A percentile compares a stretch with the other conserved stretches of the same genome.
These are phyloP conservation scores for Microtus pennsylvanicus DNA, from an alignment of 2,113 vertebrate genomes.

Conservation along the genomic window DNA sequence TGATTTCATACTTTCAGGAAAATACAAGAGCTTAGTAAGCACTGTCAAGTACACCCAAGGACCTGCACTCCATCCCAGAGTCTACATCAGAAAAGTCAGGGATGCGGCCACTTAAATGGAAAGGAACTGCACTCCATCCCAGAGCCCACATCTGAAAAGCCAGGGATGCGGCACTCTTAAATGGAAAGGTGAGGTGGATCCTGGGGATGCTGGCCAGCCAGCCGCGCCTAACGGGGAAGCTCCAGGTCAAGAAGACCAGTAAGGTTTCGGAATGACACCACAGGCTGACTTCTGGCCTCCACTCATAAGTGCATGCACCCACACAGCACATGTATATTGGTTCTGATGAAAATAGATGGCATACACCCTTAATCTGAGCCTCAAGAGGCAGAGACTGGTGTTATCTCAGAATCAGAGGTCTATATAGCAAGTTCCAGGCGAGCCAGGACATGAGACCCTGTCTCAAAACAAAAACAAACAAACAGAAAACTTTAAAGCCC, in stretches of 20 bases:
- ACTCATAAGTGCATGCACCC: background rate
- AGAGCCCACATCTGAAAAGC: background rate
- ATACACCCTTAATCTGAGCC: background rate
- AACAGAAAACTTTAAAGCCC: background rate
- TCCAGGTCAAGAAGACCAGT: background rate
- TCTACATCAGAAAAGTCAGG: background rate
- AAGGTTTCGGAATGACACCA: too few relatives aligned
- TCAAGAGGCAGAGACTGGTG: background rate
- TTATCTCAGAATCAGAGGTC: background rate
- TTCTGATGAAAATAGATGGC: background rate
- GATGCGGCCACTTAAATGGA: too few relatives aligned
- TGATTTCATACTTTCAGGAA: conserved; percentile 20
- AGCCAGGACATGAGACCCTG: background rate
- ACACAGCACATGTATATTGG: background rate
- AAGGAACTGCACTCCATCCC: background rate
- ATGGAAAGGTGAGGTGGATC: background rate
- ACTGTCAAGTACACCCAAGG: background rate
- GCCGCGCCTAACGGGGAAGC: background rate
- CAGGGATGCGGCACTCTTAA: too few relatives aligned
- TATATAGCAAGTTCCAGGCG: background rate
- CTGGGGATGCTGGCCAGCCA: background rate
- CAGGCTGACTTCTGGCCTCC: background rate
- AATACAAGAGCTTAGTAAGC: background rate
- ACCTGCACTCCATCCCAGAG: background rate
- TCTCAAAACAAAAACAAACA: background rate